Base-by-base conservation (phyloP, 1,140 invertebrate genomes). In the Heliconius congener region DNA sequence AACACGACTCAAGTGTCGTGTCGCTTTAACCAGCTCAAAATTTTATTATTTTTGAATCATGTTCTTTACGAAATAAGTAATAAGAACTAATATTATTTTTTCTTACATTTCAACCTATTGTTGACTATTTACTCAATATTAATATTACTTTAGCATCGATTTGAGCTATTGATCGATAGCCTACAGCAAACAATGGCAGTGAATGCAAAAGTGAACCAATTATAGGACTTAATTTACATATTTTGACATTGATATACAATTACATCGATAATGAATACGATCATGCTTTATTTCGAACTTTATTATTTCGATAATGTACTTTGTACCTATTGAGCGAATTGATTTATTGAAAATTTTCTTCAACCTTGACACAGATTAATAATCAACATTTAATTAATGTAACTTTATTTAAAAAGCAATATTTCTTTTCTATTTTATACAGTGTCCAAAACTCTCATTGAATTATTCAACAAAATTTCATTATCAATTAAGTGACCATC, bases 221-320 rank as follows among this genome's bases (percentile, higher is more conserved):
- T 83, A 86, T 80, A 78, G 19, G 71, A 71, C 46, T 71, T 80
- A 73, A 79, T 81, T 80, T 80, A 72, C 79, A 81, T 77, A 57
- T 42, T 77, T 71, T 81, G 79, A 81, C 79, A 81, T 81, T 81
- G 79, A 81, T 74, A 81, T 74, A 55, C 71, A 81, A 81, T 81
- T 77, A 77, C 70, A 73, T 77, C 52, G 34, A 70, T 70, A 76
- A 57, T 66, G 27, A 80, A 77, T 77, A 42, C 30, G 46, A 52
- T 39, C 70, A 30, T 71, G 27, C 19, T 52, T 66, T 74, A 71
- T 81, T 77, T 81, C 27, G 75, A 46, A 37, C 60, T 76, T 76
- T 46, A 77, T 77, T 81, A 77, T 60, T 46, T 39, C 50, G 57
- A 52, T 70, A 77, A 81, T 66, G 60, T 66, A 30, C 60, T 23